These are phyloP conservation scores for Galerucella nymphaeae DNA, from an alignment of 2,888 invertebrate species.

Conservation along the genomic window DNA sequence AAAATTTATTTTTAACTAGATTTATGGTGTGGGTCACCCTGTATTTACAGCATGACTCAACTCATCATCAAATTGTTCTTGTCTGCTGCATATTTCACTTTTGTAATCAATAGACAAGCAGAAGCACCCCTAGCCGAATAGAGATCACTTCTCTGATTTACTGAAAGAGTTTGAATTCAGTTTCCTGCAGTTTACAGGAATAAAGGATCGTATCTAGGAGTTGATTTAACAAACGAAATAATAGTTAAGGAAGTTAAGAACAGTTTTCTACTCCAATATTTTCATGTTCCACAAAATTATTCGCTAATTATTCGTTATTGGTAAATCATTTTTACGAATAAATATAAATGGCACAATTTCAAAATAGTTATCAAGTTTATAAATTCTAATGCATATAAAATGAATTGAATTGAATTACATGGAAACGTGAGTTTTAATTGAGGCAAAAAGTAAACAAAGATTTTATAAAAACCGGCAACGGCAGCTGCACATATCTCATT, in stretches of 20 bases:
- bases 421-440: slow-evolving; percentile 17
- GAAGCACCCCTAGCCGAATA: slow-evolving; percentile 24
- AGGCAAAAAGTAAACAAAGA: slow-evolving; percentile 20
- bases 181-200: slow-evolving; percentile 17
- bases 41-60: slow-evolving; percentile 31
- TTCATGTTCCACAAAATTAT: too few relatives aligned
- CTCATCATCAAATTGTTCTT: slow-evolving; percentile 37
- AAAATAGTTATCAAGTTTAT: not conserved
- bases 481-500: slow-evolving; percentile 9
- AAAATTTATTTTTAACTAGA: not conserved
- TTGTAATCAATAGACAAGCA: slow-evolving; percentile 30
- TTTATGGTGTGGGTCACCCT: not conserved
- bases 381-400: slow-evolving; percentile 1
- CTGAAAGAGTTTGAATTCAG: slow-evolving; percentile 23
- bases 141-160: slow-evolving; percentile 19
- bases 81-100: slow-evolving; percentile 36
- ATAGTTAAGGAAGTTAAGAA: too few relatives aligned
- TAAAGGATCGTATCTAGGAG: slow-evolving; percentile 6
- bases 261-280: too few relatives aligned
- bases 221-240: slow-evolving; percentile 2
- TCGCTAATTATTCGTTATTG: too few relatives aligned
- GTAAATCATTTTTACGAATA: too few relatives aligned
- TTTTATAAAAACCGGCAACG: slow-evolving; percentile 20
- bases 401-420: slow-evolving; percentile 8
- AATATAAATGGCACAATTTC: not conserved